Evolutionary conservation across 2,113 vertebrate genomes (phyloP), one percentile per base, ranked within the genome.

Genomic region (Trogon surrucura): DNA sequence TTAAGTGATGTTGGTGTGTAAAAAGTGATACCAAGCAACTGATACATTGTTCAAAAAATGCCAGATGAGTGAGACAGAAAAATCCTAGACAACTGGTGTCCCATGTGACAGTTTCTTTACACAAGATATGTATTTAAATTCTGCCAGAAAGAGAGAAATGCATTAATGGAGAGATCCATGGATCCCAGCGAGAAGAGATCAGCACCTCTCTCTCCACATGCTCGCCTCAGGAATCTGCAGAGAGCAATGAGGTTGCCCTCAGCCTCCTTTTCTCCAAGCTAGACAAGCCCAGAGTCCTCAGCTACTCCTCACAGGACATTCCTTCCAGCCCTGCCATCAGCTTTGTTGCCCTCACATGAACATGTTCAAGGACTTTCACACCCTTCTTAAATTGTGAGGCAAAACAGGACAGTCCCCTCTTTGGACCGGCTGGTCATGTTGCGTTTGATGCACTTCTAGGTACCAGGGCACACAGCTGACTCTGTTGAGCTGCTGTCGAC

Each of bases 61-160:
- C 41, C 10, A 73, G n/a, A 45, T 47, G 19, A 6, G 4, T 36
- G 50, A 60, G 60, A 29, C 26, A 48, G 48, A 72, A 83, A 32
- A 77, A n/a, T 58, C 5, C 9, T 47, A 58, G 51, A 51, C 27
- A 78, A 74, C 16, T 3, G 0, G 2, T 91, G 45, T 81, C 7
- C 19, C 1, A 0, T 36, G 15, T 67, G 58, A 56, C 1, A 0
- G 0, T 51, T 57, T 57, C 15, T 84, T 85, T n/a, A 51, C 8
- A 30, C 6, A 16, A 74, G 29, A 26, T 56, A 34, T 0, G 2
- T 6, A 36, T 80, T 89, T 80, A 36, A 82, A 54, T 83, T 88
- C n/a, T 91, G 3, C 18, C 19, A 54, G 36, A 64, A 69, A 85
- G 7, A 83, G 13, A 38, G 60, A 25, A 4, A 72, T 38, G 4